Evolutionary conservation across 1,140 invertebrate species (phyloP).

Genomic region (Cydia splendana): DNA sequence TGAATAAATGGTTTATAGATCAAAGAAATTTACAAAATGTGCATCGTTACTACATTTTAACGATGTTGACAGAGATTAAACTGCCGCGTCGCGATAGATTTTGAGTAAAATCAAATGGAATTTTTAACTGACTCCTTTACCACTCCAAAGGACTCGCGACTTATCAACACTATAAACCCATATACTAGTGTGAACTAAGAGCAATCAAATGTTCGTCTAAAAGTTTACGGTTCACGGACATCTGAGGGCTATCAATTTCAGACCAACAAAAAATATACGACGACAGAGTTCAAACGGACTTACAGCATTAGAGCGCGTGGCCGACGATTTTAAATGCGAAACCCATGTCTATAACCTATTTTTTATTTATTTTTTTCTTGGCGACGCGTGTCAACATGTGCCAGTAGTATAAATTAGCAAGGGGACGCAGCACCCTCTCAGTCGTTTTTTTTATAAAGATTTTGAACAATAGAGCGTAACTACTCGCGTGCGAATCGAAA

Average conservation of each 20-base stretch:
- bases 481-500: constrained; percentile 72
- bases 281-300: constrained; percentile 44
- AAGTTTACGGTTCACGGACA: constrained; percentile 35
- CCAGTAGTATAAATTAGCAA: constrained; percentile 75
- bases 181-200: constrained; percentile 46
- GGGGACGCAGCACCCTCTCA: constrained; percentile 71
- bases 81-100: neutral
- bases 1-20: neutral
- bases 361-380: constrained; percentile 70
- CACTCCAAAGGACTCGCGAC: constrained; percentile 46
- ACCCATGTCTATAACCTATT: constrained; percentile 68
- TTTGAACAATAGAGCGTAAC: constrained; percentile 76
- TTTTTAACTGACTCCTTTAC: constrained; percentile 39
- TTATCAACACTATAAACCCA: constrained; percentile 55
- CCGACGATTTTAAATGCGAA: constrained; percentile 63
- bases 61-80: constrained; percentile 28
- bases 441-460: constrained; percentile 72
- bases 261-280: constrained; percentile 51
- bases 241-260: constrained; percentile 53
- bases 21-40: constrained; percentile 9
- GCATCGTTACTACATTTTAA: constrained; percentile 19
- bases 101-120: constrained; percentile 12
- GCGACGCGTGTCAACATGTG: constrained; percentile 77
- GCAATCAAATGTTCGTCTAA: constrained; percentile 39
- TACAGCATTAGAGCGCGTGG: constrained; percentile 46